phyloP scores from a whole-genome alignment of 2,113 vertebrate genomes.

The Dicaeum eximium region DNA sequence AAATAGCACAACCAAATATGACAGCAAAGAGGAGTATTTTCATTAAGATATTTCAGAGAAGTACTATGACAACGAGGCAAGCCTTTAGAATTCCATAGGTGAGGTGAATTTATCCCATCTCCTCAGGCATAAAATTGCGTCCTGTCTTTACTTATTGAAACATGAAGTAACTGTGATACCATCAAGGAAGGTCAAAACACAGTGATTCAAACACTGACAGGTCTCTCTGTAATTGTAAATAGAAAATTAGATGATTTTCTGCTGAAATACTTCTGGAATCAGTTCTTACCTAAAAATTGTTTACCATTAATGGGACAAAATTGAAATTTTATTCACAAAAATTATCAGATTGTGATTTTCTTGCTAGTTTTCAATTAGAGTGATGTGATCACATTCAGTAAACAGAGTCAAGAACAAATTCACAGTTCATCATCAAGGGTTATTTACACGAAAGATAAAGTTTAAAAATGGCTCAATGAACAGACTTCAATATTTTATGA shows the following conservation, averaged over 20 bases:
- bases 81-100: neutral
- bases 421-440: fast-evolving
- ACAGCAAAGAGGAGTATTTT: neutral
- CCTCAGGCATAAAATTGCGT: neutral
- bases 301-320: neutral
- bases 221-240: neutral
- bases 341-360: neutral
- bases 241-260: neutral
- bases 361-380: neutral
- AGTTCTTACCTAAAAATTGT: neutral
- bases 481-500: fast-evolving
- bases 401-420: neutral
- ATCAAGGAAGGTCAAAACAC: neutral
- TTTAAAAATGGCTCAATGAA: neutral
- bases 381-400: neutral
- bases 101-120: neutral
- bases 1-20: neutral
- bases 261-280: neutral
- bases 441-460: neutral
- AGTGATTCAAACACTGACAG: neutral
- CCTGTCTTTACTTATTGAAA: neutral
- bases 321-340: neutral
- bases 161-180: neutral
- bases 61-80: neutral
- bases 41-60: neutral